Percentiles rank a stretch among this genome's conserved stretches.
Evolutionary conservation across 2,888 invertebrate species (phyloP).

Genomic region (Brachypalpus laphriformis): DNA sequence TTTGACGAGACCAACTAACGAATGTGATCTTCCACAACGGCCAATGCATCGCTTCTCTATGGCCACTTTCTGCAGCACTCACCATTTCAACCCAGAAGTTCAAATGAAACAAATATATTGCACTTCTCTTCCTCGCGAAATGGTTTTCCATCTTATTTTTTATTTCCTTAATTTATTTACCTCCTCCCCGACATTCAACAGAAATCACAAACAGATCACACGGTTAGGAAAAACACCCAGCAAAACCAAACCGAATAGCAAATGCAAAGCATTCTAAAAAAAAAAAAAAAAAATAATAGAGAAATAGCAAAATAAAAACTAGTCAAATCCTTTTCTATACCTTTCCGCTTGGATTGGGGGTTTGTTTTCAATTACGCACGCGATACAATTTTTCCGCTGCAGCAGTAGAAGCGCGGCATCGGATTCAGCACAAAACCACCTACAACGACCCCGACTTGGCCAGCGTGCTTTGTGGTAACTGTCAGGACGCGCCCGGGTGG

Average conservation of each 20-base stretch:
- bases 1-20: constrained; percentile 45
- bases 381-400: constrained; percentile 51
- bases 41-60: neutral
- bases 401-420: neutral
- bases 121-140: constrained; percentile 23
- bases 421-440: constrained; percentile 50
- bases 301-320: constrained; percentile 31
- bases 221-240: constrained; percentile 19
- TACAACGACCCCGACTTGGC: constrained; percentile 43
- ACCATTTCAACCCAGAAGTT: constrained; percentile 9
- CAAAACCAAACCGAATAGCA: constrained; percentile 46
- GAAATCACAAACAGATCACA: constrained; percentile 71
- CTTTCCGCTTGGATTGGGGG: constrained; percentile 49
- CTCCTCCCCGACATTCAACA: constrained; percentile 11
- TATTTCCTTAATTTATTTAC: constrained; percentile 72
- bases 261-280: constrained; percentile 39
- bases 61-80: constrained; percentile 5
- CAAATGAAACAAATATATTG: constrained; percentile 48
- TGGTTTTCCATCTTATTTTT: constrained; percentile 36
- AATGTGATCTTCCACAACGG: constrained; percentile 8
- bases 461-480: constrained; percentile 65
- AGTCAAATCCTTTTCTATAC: constrained; percentile 63
- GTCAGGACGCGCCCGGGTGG: constrained; percentile 54
- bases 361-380: constrained; percentile 73
- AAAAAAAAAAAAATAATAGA: constrained; percentile 23